Conservation (phyloP, 2,888 invertebrate genomes). For the Hirtodrosophila confusa region DNA sequence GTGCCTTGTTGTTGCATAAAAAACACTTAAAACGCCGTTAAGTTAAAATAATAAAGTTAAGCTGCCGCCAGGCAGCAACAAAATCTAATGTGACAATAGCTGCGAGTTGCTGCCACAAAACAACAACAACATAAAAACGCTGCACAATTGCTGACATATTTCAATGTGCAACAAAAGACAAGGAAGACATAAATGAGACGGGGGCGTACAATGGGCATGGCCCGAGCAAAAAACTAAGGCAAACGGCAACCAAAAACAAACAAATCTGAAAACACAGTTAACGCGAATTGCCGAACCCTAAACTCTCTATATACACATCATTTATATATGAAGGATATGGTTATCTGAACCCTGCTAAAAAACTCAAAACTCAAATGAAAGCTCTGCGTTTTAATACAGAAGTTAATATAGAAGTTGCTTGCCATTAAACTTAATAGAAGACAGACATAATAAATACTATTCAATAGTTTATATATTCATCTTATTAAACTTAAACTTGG, state of each 20-base stretch:
- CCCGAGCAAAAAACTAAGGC: conserved; percentile 60
- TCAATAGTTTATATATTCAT: too few species aligned
- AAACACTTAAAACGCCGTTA: conserved; percentile 79
- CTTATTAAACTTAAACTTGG: too few species aligned
- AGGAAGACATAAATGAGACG: conserved; percentile 51
- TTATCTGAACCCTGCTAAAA: too few species aligned
- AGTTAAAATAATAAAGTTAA: conserved; percentile 79
- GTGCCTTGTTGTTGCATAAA: conserved; percentile 56
- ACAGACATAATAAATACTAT: too few species aligned
- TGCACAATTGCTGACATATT: conserved; percentile 76
- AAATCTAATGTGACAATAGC: conserved; percentile 76
- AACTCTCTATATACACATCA: too few species aligned
- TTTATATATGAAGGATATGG: too few species aligned
- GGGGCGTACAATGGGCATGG: conserved; percentile 21
- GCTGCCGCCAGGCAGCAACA: conserved; percentile 68
- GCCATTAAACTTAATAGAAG: too few species aligned
- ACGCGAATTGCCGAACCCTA: conserved; percentile 5
- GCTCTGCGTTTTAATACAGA: too few species aligned
- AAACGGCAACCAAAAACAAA: conserved; percentile 31
- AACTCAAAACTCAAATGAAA: too few species aligned
- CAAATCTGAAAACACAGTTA: conserved; percentile 33
- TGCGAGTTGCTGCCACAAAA: conserved; percentile 24
- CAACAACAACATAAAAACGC: conserved; percentile 30
- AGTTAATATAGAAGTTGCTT: too few species aligned
- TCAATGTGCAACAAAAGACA: conserved; percentile 75